Conservation (phyloP, 30 jellyfish, hydroid and myxozoan genomes). For the Hydra vulgaris region DNA sequence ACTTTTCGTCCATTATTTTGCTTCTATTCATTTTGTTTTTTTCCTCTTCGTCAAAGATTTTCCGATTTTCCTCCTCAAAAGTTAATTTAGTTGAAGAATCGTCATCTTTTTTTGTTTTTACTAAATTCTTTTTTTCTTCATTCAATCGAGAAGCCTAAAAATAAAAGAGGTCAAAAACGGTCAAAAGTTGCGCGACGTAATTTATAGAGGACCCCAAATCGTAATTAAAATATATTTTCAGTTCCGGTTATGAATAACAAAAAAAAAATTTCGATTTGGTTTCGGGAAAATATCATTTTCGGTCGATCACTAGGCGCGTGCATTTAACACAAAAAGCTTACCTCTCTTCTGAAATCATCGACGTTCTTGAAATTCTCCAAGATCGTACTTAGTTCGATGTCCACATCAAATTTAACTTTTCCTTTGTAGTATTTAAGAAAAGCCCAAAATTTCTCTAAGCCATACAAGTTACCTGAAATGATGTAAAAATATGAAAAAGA, state of each 20-base stretch:
- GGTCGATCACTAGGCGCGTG: no score
- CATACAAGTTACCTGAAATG: conserved; percentile 72
- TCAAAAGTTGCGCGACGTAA: no score
- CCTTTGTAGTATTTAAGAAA: conserved; percentile 92
- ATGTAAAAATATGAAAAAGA: neutral
- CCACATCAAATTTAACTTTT: conserved; percentile 62
- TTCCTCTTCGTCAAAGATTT: neutral
- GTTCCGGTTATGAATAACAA: no score
- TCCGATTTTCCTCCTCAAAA: neutral
- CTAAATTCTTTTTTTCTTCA: neutral
- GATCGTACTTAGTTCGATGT: conserved; percentile 36
- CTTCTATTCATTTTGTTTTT: no score
- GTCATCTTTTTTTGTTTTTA: neutral
- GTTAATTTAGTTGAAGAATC: neutral
- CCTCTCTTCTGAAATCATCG: conserved; percentile 92
- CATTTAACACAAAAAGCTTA: no score
- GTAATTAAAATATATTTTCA: no score
- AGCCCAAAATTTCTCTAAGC: conserved; percentile 98
- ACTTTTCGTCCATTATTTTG: neutral
- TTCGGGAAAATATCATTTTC: no score
- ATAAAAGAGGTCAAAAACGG: neutral
- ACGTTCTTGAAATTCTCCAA: conserved; percentile 50
- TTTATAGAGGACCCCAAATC: no score
- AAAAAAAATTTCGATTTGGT: no score
- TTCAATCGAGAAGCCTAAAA: neutral